phyloP scores from a whole-genome alignment of 2,888 invertebrate genomes.

The Ceraclea dissimilis region DNA sequence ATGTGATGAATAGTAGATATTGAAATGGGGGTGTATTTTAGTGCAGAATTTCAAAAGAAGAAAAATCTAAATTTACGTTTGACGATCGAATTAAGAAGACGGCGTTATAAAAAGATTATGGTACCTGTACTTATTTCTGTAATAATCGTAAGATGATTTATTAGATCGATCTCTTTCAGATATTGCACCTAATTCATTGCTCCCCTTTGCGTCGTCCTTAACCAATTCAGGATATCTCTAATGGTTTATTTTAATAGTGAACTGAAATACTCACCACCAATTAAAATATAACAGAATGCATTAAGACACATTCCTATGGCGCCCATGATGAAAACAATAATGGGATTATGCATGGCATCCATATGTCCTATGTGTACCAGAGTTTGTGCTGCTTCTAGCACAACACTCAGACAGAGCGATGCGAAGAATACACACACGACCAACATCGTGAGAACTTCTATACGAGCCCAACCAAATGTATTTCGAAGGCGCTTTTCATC shows the following conservation, averaged over 20 bases:
- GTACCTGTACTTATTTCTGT: too few species aligned
- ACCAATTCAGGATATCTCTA: too few species aligned
- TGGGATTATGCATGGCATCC: conserved; percentile 66
- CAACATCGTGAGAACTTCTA: conserved; percentile 78
- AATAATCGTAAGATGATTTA: too few species aligned
- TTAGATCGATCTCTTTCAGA: too few species aligned
- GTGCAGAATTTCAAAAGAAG: background rate
- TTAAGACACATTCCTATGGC: conserved; percentile 64
- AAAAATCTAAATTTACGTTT: background rate
- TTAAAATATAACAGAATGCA: conserved; percentile 68
- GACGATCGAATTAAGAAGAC: too few species aligned
- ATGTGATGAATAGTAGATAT: background rate
- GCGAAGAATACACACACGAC: conserved; percentile 75
- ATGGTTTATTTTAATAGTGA: too few species aligned
- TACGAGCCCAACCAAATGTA: conserved; percentile 89
- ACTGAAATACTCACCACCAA: conserved; percentile 58
- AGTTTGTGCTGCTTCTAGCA: conserved; percentile 76
- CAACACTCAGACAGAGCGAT: conserved; percentile 72
- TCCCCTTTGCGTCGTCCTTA: too few species aligned
- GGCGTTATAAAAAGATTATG: too few species aligned
- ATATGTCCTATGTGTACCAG: conserved; percentile 66
- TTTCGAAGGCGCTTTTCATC: conserved; percentile 62
- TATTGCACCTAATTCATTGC: too few species aligned
- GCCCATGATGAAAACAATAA: conserved; percentile 67
- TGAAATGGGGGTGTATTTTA: background rate